Evolutionary conservation across 2,113 vertebrate species (phyloP).

Genomic region (Tragelaphus scriptus): DNA sequence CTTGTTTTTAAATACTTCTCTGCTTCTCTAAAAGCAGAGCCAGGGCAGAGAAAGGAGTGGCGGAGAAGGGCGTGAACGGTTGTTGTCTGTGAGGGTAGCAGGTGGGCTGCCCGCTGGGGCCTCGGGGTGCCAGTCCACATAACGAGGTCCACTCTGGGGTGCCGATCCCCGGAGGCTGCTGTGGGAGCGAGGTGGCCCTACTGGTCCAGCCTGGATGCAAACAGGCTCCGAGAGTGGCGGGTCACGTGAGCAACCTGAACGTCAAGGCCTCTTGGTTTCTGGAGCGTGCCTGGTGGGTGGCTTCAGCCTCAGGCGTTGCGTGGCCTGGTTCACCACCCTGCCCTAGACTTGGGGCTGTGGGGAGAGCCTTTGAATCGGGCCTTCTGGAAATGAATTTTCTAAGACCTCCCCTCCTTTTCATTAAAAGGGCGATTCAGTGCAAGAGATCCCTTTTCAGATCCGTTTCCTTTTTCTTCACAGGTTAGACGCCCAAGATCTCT

Average conservation of each 20-base stretch:
- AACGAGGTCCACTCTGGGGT: neutral
- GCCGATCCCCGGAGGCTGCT: neutral
- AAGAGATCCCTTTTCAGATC: neutral
- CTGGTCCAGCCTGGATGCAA: neutral
- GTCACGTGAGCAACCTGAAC: neutral
- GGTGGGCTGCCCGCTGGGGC: neutral
- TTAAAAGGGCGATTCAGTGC: neutral
- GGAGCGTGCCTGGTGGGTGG: constrained; percentile 1
- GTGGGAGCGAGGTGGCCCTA: neutral
- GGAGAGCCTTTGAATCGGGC: neutral
- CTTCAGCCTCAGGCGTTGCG: neutral
- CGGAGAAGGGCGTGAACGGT: neutral
- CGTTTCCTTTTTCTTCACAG: neutral
- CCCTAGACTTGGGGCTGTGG: neutral
- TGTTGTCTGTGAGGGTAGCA: neutral
- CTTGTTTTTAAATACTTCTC: neutral
- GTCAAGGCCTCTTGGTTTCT: neutral
- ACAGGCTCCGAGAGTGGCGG: neutral
- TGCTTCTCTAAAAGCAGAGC: neutral
- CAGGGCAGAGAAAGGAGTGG: neutral
- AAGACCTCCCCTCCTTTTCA: neutral
- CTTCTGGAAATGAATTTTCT: neutral
- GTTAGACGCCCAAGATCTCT: neutral
- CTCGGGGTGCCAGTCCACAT: neutral
- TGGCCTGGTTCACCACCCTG: neutral